Evolutionary conservation across 2,113 vertebrate genomes (phyloP).

Genomic region (Ochotona princeps): DNA sequence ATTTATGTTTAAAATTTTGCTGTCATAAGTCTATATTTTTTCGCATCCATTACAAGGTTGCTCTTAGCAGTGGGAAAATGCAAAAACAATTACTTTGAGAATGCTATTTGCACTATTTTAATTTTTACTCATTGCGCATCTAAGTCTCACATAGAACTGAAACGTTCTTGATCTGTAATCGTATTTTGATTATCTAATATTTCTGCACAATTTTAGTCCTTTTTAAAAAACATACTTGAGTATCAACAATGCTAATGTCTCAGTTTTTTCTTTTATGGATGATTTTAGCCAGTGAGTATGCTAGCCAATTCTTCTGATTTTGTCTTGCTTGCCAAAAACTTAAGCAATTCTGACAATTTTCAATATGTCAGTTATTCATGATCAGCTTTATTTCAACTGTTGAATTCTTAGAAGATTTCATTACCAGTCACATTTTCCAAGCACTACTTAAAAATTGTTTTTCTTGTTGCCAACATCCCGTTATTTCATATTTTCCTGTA

Average conservation of each 20-base stretch:
- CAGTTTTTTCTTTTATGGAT: neutral
- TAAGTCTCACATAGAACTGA: neutral
- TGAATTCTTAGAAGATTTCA: conserved; percentile 17
- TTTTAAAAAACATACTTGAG: neutral
- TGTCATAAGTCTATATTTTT: conserved; percentile 3
- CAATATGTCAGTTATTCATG: conserved; percentile 12
- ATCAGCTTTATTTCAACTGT: conserved; percentile 16
- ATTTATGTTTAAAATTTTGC: neutral
- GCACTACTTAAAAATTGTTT: conserved; percentile 12
- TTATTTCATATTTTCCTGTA: neutral
- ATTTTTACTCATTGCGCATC: conserved; percentile 31
- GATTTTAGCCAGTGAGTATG: conserved; percentile 5
- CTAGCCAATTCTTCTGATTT: neutral
- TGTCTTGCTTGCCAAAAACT: neutral
- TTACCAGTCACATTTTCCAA: neutral
- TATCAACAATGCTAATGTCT: neutral
- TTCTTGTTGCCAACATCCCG: neutral
- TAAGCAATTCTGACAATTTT: conserved; percentile 47
- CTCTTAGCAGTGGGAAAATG: neutral
- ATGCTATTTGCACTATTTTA: neutral
- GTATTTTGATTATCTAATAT: conserved; percentile 37
- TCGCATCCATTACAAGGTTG: neutral
- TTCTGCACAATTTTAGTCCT: neutral
- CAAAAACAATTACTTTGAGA: neutral
- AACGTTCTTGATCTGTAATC: neutral